phyloP scores from a whole-genome alignment of 2,113 vertebrate species.

The Sinocyclocheilus rhinocerous region DNA sequence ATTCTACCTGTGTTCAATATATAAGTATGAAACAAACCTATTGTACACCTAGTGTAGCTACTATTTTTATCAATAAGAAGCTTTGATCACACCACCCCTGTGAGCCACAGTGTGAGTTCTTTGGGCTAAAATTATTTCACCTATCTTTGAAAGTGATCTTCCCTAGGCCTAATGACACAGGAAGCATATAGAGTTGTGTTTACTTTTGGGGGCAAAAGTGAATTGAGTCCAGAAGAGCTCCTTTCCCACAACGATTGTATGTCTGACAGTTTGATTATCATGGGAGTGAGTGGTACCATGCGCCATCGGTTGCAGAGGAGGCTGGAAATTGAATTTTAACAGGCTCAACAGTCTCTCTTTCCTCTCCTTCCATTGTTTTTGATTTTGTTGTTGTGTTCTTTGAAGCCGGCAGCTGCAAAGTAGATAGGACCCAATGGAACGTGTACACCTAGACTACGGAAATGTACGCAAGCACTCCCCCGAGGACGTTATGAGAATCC shows the following conservation, averaged over 20 bases:
- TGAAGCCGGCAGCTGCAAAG: slow-evolving; percentile 23
- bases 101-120: neutral
- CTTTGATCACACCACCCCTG: neutral
- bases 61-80: neutral
- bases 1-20: neutral
- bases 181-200: slow-evolving; percentile 19
- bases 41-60: neutral
- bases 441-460: slow-evolving; percentile 9
- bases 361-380: slow-evolving; percentile 45
- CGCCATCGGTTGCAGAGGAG: slow-evolving; percentile 24
- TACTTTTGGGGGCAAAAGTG: neutral
- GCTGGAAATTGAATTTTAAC: slow-evolving; percentile 49
- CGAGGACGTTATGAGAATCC: slow-evolving; percentile 23
- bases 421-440: slow-evolving; percentile 44
- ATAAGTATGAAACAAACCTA: neutral
- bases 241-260: slow-evolving; percentile 25
- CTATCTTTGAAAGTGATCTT: neutral
- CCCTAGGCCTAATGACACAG: slow-evolving; percentile 1
- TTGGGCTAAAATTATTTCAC: slow-evolving; percentile 4
- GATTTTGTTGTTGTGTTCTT: slow-evolving; percentile 35
- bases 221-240: slow-evolving; percentile 27
- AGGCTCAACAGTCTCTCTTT: slow-evolving; percentile 35
- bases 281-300: slow-evolving; percentile 25
- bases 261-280: slow-evolving; percentile 40
- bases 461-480: slow-evolving; percentile 25